Evolutionary conservation across 2,797 vertebrate species (phyloP).

Genomic region (Manis pentadactyla): DNA sequence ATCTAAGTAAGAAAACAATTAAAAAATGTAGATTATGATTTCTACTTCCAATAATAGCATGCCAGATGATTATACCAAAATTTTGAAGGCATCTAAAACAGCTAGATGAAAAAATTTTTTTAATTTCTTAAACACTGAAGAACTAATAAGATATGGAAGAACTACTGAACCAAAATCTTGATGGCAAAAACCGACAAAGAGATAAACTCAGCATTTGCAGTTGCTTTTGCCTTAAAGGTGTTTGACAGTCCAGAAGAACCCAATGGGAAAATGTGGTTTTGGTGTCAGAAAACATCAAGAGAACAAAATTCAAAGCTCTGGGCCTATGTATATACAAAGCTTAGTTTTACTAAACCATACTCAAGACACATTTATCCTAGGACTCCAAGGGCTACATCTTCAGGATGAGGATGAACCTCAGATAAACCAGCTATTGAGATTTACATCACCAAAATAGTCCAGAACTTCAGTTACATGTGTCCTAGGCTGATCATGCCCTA

Average conservation of each 20-base stretch:
- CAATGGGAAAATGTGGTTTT: not conserved
- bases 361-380: not conserved
- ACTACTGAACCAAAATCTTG: not conserved
- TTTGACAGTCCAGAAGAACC: not conserved
- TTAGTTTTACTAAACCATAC: not conserved
- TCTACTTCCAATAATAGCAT: slow-evolving; percentile 28
- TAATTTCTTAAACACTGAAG: slow-evolving; percentile 27
- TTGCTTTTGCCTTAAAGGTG: not conserved
- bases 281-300: not conserved
- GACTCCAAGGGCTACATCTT: not conserved
- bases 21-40: slow-evolving; percentile 10
- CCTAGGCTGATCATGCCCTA: not conserved
- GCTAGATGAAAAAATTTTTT: not conserved
- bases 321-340: not conserved
- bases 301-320: not conserved
- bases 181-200: not conserved
- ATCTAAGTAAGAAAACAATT: slow-evolving; percentile 27
- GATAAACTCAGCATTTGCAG: not conserved
- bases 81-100: not conserved
- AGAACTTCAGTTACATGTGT: not conserved
- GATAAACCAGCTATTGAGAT: not conserved
- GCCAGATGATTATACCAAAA: slow-evolving; percentile 3
- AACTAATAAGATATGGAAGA: not conserved
- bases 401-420: not conserved
- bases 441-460: not conserved